phyloP scores from a whole-genome alignment of 2,113 vertebrate genomes.

The Pedionomus torquatus region DNA sequence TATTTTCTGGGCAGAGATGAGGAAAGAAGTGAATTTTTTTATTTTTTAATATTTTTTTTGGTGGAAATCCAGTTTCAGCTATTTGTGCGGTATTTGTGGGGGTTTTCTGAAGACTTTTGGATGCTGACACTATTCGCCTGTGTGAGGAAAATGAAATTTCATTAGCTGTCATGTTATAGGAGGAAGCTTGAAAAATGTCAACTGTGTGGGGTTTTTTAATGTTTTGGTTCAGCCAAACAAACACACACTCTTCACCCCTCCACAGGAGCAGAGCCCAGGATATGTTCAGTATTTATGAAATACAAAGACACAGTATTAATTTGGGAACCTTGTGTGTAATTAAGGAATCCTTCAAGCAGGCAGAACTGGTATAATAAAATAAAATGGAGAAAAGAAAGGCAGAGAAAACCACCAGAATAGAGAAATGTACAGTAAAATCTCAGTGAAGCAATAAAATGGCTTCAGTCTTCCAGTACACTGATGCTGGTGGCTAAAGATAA shows the following conservation, averaged over 20 bases:
- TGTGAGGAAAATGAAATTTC: neutral
- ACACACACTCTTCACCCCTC: no score
- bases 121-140: neutral
- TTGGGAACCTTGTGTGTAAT: neutral
- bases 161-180: neutral
- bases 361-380: neutral
- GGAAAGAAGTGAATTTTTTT: neutral
- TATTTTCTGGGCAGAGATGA: neutral
- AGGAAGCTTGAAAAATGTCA: neutral
- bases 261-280: neutral
- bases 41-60: no score
- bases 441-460: neutral
- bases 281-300: neutral
- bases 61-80: neutral
- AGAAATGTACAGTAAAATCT: neutral
- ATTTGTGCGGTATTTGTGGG: neutral
- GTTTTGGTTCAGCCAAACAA: no score
- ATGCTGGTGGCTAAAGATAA: constrained; percentile 53
- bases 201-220: no score
- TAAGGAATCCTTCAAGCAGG: neutral
- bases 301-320: neutral
- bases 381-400: neutral
- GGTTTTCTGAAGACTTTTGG: neutral
- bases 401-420: neutral
- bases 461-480: neutral